A percentile compares a stretch with the other conserved stretches of the same genome.
phyloP scores from a whole-genome alignment of 2,888 invertebrate species.

The Melanostoma mellinum region DNA sequence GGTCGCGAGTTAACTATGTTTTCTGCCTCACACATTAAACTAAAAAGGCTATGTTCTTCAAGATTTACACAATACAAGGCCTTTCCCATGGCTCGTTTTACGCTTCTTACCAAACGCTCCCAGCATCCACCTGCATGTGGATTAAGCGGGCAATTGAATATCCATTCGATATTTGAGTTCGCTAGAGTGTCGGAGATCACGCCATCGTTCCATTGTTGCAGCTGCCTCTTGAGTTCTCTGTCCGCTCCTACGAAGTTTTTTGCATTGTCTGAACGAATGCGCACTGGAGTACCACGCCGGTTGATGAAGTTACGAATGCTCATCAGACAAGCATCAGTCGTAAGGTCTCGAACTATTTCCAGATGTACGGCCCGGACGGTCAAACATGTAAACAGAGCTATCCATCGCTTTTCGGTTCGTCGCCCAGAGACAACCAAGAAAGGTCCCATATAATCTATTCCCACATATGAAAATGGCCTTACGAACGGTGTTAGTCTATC shows the following conservation, averaged over 20 bases:
- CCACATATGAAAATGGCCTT: constrained; percentile 34
- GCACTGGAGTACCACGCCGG: constrained; percentile 27
- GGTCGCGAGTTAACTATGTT: too few relatives aligned
- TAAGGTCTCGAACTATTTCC: constrained; percentile 29
- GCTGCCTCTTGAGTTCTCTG: constrained; percentile 6
- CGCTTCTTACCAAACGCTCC: too few relatives aligned
- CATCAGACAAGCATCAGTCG: constrained; percentile 10
- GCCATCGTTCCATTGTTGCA: constrained; percentile 3
- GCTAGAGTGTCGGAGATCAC: background rate
- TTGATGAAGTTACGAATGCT: constrained; percentile 12
- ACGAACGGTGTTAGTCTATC: constrained; percentile 46
- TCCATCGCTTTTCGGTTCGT: constrained; percentile 50
- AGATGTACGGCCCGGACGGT: constrained; percentile 30
- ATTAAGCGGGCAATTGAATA: too few relatives aligned
- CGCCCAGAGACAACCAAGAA: constrained; percentile 41
- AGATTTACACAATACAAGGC: too few relatives aligned
- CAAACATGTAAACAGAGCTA: constrained; percentile 41
- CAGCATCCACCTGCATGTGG: too few relatives aligned
- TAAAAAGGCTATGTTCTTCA: too few relatives aligned
- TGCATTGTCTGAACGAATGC: constrained; percentile 48
- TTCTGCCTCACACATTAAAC: too few relatives aligned
- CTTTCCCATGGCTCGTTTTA: too few relatives aligned
- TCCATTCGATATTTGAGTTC: too few relatives aligned
- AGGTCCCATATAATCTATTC: constrained; percentile 61
- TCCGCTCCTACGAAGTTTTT: constrained; percentile 45